Percentiles rank a stretch among this genome's conserved stretches.
phyloP scores from a whole-genome alignment of 2,113 vertebrate species.

The Labeo rohita region DNA sequence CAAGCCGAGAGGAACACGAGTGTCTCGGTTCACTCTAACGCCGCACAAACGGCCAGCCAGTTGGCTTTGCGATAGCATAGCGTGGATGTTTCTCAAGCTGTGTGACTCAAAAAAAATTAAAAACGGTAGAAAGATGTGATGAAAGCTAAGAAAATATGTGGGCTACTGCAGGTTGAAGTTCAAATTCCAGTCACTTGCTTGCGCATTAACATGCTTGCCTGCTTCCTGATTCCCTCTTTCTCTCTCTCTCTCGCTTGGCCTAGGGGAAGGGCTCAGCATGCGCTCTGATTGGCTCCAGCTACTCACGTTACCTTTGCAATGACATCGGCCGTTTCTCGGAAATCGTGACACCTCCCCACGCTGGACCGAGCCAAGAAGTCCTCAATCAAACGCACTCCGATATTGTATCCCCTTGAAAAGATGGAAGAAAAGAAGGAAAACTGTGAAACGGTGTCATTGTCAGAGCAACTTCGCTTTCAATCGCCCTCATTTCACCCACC shows the following conservation, averaged over 20 bases:
- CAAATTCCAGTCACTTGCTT: constrained; percentile 39
- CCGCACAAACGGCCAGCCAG: constrained; percentile 7
- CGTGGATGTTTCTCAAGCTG: constrained; percentile 48
- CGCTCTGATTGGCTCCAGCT: constrained; percentile 59
- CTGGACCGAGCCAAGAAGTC: constrained; percentile 97
- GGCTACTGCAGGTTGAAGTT: constrained; percentile 39
- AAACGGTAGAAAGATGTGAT: constrained; percentile 44
- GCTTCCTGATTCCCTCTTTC: constrained; percentile 3
- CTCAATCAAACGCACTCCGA: constrained; percentile 96
- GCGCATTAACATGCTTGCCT: constrained; percentile 29
- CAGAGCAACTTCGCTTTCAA: not conserved
- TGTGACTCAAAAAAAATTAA: constrained; percentile 34
- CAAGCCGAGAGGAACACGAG: constrained; percentile 45
- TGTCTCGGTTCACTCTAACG: constrained; percentile 17
- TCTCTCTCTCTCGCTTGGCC: constrained; percentile 4
- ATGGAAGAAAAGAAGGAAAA: constrained; percentile 4
- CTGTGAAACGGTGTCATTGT: not conserved
- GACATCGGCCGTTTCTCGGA: constrained; percentile 97
- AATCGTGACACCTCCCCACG: constrained; percentile 96
- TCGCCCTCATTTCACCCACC: not conserved
- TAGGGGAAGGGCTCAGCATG: constrained; percentile 56
- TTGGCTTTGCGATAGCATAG: constrained; percentile 46
- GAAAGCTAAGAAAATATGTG: constrained; percentile 48
- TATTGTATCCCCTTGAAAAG: constrained; percentile 94
- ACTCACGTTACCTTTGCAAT: constrained; percentile 90